A percentile compares a stretch with the other conserved stretches of the same genome.
These are phyloP conservation scores for Camponotus floridanus DNA, from an alignment of 1,140 invertebrate species.

Conservation along the genomic window DNA sequence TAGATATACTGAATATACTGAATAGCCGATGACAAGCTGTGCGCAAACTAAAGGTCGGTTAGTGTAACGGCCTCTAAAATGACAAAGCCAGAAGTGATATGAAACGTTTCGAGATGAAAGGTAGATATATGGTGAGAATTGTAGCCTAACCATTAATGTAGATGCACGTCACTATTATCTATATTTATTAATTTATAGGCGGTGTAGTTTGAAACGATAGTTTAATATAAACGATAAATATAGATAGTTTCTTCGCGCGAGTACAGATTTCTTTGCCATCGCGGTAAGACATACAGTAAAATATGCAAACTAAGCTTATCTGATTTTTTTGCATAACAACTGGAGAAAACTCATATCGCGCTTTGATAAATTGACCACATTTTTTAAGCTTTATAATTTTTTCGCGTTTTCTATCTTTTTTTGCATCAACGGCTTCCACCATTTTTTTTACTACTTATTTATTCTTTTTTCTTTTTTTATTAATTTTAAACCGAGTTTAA, in stretches of 20 bases:
- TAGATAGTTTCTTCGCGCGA: neutral
- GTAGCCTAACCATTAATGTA: too few species aligned
- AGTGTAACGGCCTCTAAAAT: too few species aligned
- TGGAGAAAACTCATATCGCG: neutral
- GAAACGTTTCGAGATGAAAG: too few species aligned
- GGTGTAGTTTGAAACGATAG: neutral
- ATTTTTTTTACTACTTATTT: neutral
- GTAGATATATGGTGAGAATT: too few species aligned
- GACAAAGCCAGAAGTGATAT: too few species aligned
- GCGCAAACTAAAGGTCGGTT: too few species aligned
- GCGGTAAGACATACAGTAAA: neutral
- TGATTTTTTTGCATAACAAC: neutral
- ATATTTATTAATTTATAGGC: neutral
- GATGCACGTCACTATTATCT: neutral
- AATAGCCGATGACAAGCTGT: too few species aligned
- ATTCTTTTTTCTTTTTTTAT: neutral
- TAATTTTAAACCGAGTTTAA: neutral
- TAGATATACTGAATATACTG: too few species aligned
- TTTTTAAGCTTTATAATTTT: neutral
- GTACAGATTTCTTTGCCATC: neutral
- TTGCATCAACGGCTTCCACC: neutral
- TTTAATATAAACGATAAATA: too few species aligned
- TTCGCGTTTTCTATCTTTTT: neutral
- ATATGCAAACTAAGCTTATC: neutral
- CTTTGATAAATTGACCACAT: neutral